These are phyloP conservation scores for Epinephelus coioides DNA, from an alignment of 2,797 vertebrate genomes.

Conservation along the genomic window DNA sequence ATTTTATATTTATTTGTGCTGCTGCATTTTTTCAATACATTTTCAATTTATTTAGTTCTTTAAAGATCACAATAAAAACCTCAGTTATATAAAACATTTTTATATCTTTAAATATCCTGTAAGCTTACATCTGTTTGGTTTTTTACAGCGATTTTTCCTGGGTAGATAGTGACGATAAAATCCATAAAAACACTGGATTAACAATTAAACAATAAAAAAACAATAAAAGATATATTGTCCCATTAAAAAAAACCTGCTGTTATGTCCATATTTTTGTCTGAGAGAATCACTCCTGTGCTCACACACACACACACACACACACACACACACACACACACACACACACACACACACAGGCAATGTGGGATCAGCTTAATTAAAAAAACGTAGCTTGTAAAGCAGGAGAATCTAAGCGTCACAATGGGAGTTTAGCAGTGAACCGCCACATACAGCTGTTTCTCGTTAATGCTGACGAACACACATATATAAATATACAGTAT, in stretches of 20 bases:
- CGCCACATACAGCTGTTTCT: conserved; percentile 48
- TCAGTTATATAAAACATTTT: no score
- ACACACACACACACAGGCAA: not conserved
- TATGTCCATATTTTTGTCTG: conserved; percentile 9
- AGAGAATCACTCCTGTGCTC: not conserved
- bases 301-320: not conserved
- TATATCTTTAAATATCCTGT: not conserved
- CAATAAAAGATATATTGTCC: conserved; percentile 16
- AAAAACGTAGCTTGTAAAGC: conserved; percentile 44
- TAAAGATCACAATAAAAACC: no score
- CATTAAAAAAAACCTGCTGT: conserved; percentile 29
- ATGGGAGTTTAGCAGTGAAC: conserved; percentile 29
- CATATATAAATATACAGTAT: conserved; percentile 18
- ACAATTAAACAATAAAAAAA: conserved; percentile 5
- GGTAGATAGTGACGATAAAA: conserved; percentile 1
- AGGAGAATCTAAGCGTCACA: conserved; percentile 24
- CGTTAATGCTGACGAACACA: conserved; percentile 63
- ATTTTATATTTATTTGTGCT: no score
- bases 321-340: not conserved
- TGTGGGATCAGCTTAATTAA: conserved; percentile 51
- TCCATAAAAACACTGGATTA: conserved; percentile 7
- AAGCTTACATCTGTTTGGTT: not conserved
- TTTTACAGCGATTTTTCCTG: not conserved
- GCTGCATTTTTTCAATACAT: no score
- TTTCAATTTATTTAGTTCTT: no score